phyloP scores from a whole-genome alignment of 1,140 invertebrate species.

The Nasonia vitripennis region DNA sequence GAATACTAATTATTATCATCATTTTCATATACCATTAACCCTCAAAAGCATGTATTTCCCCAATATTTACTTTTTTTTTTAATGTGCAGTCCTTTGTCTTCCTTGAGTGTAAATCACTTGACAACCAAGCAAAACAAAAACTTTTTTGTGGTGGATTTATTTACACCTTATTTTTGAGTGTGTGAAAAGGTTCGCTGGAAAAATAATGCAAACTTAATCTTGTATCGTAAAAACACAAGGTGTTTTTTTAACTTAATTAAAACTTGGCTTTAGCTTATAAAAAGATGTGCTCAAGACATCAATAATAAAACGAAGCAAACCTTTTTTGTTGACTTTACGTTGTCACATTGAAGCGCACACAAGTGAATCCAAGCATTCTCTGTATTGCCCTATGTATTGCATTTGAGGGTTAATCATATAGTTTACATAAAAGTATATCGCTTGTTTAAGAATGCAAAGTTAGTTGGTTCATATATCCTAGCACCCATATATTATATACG shows the following conservation, averaged over 20 bases:
- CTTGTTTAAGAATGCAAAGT: constrained; percentile 66
- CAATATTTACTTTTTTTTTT: constrained; percentile 2
- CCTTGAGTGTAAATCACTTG: background rate
- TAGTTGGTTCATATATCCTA: constrained; percentile 60
- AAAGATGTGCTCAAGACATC: background rate
- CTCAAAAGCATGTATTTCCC: constrained; percentile 44
- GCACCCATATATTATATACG: constrained; percentile 47
- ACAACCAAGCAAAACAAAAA: constrained; percentile 10
- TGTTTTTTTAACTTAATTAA: background rate
- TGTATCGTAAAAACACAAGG: background rate
- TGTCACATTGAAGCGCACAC: background rate
- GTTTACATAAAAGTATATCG: constrained; percentile 54
- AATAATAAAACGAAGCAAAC: constrained; percentile 10
- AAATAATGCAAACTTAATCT: background rate
- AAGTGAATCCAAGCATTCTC: background rate
- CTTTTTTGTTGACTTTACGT: constrained; percentile 2
- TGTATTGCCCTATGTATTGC: constrained; percentile 40
- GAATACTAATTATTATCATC: constrained; percentile 25
- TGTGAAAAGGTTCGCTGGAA: constrained; percentile 14
- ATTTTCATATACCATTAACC: constrained; percentile 46
- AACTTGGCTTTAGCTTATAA: background rate
- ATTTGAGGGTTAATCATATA: constrained; percentile 57
- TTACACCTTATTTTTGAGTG: background rate
- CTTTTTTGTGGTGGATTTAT: background rate
- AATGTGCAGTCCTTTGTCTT: background rate